Base-by-base conservation (phyloP, 2,888 invertebrate species). In the Tortrix viridana region DNA sequence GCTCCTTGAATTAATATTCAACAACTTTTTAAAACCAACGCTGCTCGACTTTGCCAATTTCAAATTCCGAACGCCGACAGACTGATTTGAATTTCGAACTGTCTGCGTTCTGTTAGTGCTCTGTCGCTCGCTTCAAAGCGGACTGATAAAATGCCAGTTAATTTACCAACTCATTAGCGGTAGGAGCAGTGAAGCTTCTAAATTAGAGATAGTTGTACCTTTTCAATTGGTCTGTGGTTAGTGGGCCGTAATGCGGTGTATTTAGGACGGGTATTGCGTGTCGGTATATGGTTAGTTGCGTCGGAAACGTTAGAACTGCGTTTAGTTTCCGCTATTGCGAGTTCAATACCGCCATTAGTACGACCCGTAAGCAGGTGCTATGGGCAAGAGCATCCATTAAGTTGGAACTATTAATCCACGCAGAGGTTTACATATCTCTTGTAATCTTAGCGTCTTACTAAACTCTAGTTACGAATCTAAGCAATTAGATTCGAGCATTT, bases 91-190 rank as follows among this genome's bases (percentile, higher is more conserved):
- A 73, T 73, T 72, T 69, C 57, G 59, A 72, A 70, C 61, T 63
- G 71, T 69, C 67, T 70, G 69, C 74, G 72, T 78, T 79, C 74
- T 66, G 73, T 76, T 74, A 71, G 65, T 68, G 67, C 73, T 73
- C 65, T 70, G 68, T 71, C 71, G 70, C 71, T 70, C 66, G 70
- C 72, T 73, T 75, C 74, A 76, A 75, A 79, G 75, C 71, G 73
- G 71, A 65, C 75, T 71, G 73, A 76, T 81, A 71, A 81, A 77
- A 78, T 74, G 73, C 67, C 74, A 69, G 81, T 82, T 85, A 87
- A 87, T 86, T 86, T 81, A 78, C 77, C 77, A 72, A 77, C 83
- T 87, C 86, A 86, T 87, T 88, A 87, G 84, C 73, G 71, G 74
- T 69, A 74, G 74, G 77, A 50, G 55, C 59, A 59, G 62, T 71